Base-by-base conservation (phyloP, 2,113 vertebrate genomes). In the Orycteropus afer region DNA sequence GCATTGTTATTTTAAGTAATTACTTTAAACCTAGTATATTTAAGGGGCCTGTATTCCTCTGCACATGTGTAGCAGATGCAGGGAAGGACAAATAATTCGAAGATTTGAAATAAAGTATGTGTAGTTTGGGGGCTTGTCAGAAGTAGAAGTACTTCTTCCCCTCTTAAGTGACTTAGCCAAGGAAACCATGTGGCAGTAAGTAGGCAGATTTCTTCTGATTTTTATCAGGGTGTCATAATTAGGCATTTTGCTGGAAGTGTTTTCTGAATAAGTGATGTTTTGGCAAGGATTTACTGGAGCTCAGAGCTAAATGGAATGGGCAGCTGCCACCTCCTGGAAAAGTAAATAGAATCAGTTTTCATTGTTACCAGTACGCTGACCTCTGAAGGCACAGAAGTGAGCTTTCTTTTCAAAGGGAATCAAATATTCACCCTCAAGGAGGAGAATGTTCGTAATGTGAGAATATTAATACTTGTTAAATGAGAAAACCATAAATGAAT, bases 1-100 rank as follows among this genome's bases (percentile, higher is more conserved):
- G 76, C 71, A 57, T 89, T 92, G 49, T 94, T 95, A 91, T 96
- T 96, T 96, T 89, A 83, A 89, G 93, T 63, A 96, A 76, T 91
- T 93, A 83, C 83, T 89, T 51, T 89, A 93, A 94, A 90, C 57
- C 47, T 89, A 34, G 27, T 67, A 34, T 74, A 81, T 91, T 84
- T 18, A 81, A 93, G 76, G 27, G 18, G 37, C 1, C 55, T 93
- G 27, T 89, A 25, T 77, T 95, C 15, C 40, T 84, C 7, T 90
- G 55, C 92, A 81, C 0, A 3, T 37, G 51, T 74, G 37, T 90
- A 86, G 71, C 65, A 88, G 86, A 80, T 74, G 15, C 42, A 47
- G n/a, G 3, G 25, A n/a, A 87, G 71, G 90, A 84, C 49, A 77
- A 34, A 23, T 25, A 63, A 32, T 91, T 92, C 87, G 83, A 83